Evolutionary conservation across 2,113 vertebrate species (phyloP), one percentile per base, ranked within the genome.

Genomic region (Ctenodactylus gundi): DNA sequence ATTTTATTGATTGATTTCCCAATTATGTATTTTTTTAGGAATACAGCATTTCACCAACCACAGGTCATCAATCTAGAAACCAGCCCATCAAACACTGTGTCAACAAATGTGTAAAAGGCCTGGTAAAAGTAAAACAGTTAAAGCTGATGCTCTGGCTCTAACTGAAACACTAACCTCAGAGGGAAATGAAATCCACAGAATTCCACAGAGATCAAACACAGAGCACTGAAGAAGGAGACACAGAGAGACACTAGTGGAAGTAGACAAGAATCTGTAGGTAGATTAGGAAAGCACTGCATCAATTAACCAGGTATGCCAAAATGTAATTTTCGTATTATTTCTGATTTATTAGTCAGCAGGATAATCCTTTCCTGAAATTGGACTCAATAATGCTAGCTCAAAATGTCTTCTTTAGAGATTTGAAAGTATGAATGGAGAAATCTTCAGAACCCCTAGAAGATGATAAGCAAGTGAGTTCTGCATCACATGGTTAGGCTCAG

Each of bases 1-100:
- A 21, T 93, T 55, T 62, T 93, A 82, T 85, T 92, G 94, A 96
- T 90, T 93, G 94, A 96, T 96, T 72, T 97, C 57, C 95, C 96
- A 96, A 96, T 97, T 96, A 96, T 18, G 62, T 91, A 88, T 96
- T 97, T 97, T 97, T 97, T 96, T 96, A 95, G 95, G 96, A 95
- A 96, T 96, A 95, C 64, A 91, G 70, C 93, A 82, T 90, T 95
- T 96, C 96, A 58, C 70, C 88, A 80, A 94, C 88, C 89, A 57
- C 44, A 27, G 62, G 81, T 90, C 94, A 97, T 97, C 93, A 94
- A 94, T 96, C 96, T 95, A 82, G 91, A 83, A 96, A 72, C 76
- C 57, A 96, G 65, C 75, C 96, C 85, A 82, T 97, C 96, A 94
- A 76, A 36, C 23, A 89, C 80, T 73, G 39, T 95, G 91, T 97